These are phyloP conservation scores for Halictus ligatus DNA, from an alignment of 2,888 invertebrate genomes.

Conservation along the genomic window DNA sequence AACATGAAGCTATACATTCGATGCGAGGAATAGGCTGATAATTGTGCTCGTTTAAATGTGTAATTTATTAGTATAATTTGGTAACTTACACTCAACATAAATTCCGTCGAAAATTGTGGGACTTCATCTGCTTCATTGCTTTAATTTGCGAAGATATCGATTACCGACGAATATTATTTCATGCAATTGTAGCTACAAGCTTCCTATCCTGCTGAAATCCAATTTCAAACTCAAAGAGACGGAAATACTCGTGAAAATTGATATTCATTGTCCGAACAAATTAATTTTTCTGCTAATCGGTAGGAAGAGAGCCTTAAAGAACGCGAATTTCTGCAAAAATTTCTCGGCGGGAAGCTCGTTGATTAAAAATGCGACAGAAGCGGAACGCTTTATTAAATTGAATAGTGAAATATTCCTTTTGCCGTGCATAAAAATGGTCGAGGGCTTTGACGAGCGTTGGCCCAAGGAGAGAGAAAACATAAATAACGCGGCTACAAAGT, in stretches of 20 bases:
- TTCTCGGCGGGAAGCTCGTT: not conserved
- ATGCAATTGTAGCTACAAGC: not conserved
- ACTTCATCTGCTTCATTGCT: not conserved
- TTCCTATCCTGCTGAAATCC: not conserved
- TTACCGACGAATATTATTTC: not conserved
- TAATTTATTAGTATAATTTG: too few relatives aligned
- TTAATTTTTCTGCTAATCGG: not conserved
- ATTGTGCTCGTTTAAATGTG: too few relatives aligned
- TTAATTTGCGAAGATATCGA: not conserved
- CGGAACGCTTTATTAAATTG: not conserved
- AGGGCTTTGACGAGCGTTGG: not conserved
- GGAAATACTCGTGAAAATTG: not conserved
- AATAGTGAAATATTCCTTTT: slow-evolving; percentile 10
- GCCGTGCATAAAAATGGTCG: not conserved
- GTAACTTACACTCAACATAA: not conserved
- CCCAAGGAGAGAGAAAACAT: not conserved
- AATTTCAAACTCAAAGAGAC: not conserved
- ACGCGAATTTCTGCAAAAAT: not conserved
- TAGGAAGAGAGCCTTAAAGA: not conserved
- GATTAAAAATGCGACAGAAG: not conserved
- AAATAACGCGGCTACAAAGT: slow-evolving; percentile 3
- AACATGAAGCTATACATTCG: too few relatives aligned
- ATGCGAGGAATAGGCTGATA: not conserved
- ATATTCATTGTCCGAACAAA: not conserved
- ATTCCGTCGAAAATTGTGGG: not conserved